Evolutionary conservation across 2,113 vertebrate species (phyloP).

Genomic region (Myotis lucifugus): DNA sequence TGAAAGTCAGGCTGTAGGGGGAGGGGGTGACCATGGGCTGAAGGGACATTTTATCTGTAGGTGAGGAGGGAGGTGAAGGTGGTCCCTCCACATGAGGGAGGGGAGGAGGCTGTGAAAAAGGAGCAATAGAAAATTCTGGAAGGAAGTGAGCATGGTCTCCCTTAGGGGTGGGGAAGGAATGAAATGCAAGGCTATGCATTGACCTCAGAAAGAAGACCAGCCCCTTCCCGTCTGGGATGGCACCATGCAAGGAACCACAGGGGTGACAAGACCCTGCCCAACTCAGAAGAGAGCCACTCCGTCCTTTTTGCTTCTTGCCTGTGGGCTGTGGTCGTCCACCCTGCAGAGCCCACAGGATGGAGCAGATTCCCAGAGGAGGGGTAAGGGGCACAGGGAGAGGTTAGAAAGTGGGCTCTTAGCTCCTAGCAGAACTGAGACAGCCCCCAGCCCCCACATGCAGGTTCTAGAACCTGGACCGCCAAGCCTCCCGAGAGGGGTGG

Average conservation of each 20-base stretch:
- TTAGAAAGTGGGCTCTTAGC: background rate
- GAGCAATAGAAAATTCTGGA: background rate
- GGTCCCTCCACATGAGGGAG: background rate
- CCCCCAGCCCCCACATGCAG: fast-evolving
- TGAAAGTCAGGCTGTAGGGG: background rate
- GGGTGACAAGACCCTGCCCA: background rate
- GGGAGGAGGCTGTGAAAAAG: background rate
- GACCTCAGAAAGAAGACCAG: background rate
- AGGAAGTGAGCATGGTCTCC: background rate
- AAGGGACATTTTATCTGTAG: background rate
- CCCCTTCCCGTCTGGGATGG: background rate
- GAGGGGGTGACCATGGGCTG: background rate
- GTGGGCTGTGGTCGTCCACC: background rate
- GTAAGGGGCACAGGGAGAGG: background rate
- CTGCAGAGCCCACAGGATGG: background rate
- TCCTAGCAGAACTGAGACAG: background rate
- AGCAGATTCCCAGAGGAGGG: background rate
- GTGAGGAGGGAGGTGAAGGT: background rate
- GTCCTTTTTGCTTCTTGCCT: background rate
- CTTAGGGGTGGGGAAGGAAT: background rate
- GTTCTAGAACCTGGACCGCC: background rate
- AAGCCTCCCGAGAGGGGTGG: background rate
- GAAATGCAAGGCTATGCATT: background rate
- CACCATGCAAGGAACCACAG: background rate
- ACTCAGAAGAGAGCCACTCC: fast-evolving